These are phyloP conservation scores for Heteromyza rotundicornis DNA, from an alignment of 2,888 invertebrate species.

Conservation along the genomic window DNA sequence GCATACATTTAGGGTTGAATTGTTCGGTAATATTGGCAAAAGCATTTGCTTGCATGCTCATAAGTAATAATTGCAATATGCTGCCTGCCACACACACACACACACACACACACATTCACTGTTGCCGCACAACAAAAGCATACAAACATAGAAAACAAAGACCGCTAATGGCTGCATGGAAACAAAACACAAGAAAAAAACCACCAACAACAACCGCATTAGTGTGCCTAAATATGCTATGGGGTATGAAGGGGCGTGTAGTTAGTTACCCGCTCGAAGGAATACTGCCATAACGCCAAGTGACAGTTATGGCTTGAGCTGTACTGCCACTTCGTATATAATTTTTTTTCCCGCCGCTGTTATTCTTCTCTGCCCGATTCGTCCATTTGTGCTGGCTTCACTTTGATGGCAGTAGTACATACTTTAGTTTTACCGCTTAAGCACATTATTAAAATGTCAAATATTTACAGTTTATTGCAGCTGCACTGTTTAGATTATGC, in stretches of 20 bases:
- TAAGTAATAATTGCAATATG: not conserved
- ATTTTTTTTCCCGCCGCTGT: not conserved
- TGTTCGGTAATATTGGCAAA: not conserved
- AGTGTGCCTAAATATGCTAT: no score
- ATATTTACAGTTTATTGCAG: conserved; percentile 59
- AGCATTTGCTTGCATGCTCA: not conserved
- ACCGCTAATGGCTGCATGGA: not conserved
- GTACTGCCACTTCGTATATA: not conserved
- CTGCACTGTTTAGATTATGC: conserved; percentile 41
- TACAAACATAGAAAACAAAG: no score
- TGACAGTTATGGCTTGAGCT: not conserved
- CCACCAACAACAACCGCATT: no score
- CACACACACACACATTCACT: not conserved
- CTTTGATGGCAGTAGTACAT: conserved; percentile 3
- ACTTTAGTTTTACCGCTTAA: conserved; percentile 24
- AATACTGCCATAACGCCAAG: not conserved
- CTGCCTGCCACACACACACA: not conserved
- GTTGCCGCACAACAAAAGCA: not conserved
- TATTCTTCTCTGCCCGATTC: not conserved
- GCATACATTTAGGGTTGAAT: not conserved
- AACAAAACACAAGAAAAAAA: not conserved
- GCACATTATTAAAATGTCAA: conserved; percentile 55
- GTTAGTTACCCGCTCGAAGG: not conserved
- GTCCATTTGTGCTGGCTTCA: not conserved
- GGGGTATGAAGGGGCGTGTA: no score